Evolutionary conservation across 2,113 vertebrate species (phyloP), one percentile per base, ranked within the genome.

Genomic region (Hiodon alosoides): DNA sequence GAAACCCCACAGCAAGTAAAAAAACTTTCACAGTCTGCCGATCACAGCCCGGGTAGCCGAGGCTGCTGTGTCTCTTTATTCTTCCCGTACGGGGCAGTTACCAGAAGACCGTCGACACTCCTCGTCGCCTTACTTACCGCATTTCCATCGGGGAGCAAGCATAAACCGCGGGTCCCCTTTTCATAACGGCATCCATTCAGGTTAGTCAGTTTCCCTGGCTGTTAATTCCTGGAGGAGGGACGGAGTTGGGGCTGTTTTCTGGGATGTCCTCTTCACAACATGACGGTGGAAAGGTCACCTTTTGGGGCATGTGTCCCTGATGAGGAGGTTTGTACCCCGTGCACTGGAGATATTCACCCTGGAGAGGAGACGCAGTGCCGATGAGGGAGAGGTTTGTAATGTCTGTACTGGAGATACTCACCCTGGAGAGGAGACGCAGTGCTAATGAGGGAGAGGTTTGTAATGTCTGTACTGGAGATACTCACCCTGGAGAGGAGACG

Each of bases 91-190:
- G 31, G 31, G 31, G 31, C 64, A 66, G 31, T 66, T 86, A 88
- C 83, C 81, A 79, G 87, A 78, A 78, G 75, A 79, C 79, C 84
- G 83, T 85, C 87, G 90, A 87, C 82, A 87, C 82, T 59, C 31
- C 31, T 31, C 31, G 1, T 31, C 31, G 31, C 2, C 31, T 31
- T 31, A 31, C 31, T 31, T 31, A 31, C 31, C 31, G 31, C 31
- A 31, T 31, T 31, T 31, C 31, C 31, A 31, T 31, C 31, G 31
- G 31, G 31, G 31, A 31, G 2, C 31, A 31, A 31, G 31, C 31
- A 31, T 31, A 31, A 31, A 31, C 31, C 31, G 31, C 31, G 31
- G 31, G 31, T 31, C 31, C 31, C 31, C 31, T 31, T 76, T 65
- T 78, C 79, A 86, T 82, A 83, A 79, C 85, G 78, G 69, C 79